Conservation (phyloP, 1,140 invertebrate species). For the Scaptomyza pallida region DNA sequence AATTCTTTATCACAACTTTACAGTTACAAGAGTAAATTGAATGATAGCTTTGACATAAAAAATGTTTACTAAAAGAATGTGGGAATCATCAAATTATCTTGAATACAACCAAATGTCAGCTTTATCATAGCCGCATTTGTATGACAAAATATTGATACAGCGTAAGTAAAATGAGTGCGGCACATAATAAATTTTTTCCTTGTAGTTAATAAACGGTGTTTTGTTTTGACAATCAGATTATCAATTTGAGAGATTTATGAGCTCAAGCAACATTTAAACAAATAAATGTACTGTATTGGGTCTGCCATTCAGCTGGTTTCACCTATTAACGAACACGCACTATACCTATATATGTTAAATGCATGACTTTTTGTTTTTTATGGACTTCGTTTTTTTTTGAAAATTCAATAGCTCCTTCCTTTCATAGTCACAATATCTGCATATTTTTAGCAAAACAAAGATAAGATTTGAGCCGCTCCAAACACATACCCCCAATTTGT, state of each 20-base stretch:
- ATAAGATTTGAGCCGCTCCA: slow-evolving; percentile 38
- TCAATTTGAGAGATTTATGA: slow-evolving; percentile 23
- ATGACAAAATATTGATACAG: not conserved
- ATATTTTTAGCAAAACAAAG: slow-evolving; percentile 10
- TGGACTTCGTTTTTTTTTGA: not conserved
- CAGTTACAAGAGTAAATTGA: not conserved
- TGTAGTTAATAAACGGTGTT: slow-evolving; percentile 6
- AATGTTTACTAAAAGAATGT: no score
- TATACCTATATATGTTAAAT: not conserved
- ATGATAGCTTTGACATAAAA: no score
- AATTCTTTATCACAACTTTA: not conserved
- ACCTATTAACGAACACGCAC: not conserved
- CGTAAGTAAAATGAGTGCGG: not conserved
- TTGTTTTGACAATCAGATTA: slow-evolving; percentile 14
- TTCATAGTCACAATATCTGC: slow-evolving; percentile 24
- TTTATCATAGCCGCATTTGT: not conserved
- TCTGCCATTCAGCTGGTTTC: no score
- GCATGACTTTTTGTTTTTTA: not conserved
- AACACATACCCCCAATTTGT: slow-evolving; percentile 39
- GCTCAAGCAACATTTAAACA: not conserved
- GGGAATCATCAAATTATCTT: no score
- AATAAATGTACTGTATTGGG: not conserved
- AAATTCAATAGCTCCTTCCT: not conserved
- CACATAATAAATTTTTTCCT: not conserved
- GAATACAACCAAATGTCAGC: not conserved